Evolutionary conservation across 2,113 vertebrate genomes (phyloP), one percentile per base, ranked within the genome.

Genomic region (Bujurquina vittata): DNA sequence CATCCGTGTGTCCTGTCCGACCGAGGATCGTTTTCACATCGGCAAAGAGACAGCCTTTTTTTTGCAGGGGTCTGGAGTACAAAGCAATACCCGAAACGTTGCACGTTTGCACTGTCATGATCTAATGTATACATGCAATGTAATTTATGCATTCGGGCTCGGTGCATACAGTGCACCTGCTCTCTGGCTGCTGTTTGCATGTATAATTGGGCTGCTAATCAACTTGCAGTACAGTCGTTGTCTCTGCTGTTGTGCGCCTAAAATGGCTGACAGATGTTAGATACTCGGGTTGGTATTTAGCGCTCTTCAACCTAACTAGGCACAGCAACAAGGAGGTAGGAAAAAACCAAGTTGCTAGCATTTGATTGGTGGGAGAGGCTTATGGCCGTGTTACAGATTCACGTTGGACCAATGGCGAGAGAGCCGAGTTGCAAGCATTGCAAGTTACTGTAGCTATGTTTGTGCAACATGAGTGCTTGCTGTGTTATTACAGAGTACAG

Each of bases 191-290:
- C 86, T 81, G 83, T 81, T 89, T 56, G 83, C 83, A 87, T 90
- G 80, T 89, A 61, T 94, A 92, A 93, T 91, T 88, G 85, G 83
- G 89, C 89, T 90, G 87, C 92, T 94, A 91, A 93, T 94, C 89
- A 91, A 93, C 89, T 93, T 84, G 92, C 94, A 91, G 86, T 69
- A 84, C 81, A 87, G 90, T 88, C 84, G 88, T 87, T 88, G 87
- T 86, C 89, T 88, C 83, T 84, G 84, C 93, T 94, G 94, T 93
- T 94, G 93, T 90, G 85, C 87, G 91, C 91, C 86, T 94, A 96
- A 96, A 95, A 96, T 96, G 96, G 95, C 96, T 95, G 95, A 96
- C 96, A 93, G 91, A 93, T 90, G 91, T 90, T 87, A 93, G 94
- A 91, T 93, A 91, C 93, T 92, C 83, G 88, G 93, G 87, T 91